Evolutionary conservation across 2,888 invertebrate species (phyloP).

Genomic region (Idaea dimidiata): DNA sequence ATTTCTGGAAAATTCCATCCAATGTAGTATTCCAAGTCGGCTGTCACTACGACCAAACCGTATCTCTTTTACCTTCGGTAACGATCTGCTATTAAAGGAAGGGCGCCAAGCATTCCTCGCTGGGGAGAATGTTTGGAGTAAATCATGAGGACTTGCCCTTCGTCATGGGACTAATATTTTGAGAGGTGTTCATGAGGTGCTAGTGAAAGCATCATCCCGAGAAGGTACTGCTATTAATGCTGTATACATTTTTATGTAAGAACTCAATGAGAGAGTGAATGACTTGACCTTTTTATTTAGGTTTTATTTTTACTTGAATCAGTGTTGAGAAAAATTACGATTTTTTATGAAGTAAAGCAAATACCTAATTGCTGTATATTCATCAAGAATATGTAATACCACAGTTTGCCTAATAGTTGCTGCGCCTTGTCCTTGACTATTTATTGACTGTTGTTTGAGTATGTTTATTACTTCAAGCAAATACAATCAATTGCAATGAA

Average conservation of each 20-base stretch:
- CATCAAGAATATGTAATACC: neutral
- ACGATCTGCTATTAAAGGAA: conserved; percentile 53
- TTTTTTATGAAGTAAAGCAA: neutral
- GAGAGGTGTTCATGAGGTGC: neutral
- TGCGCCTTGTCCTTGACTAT: too few species aligned
- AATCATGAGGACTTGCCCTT: conserved; percentile 34
- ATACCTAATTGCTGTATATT: neutral
- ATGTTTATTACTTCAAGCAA: too few species aligned
- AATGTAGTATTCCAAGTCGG: neutral
- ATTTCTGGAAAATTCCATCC: neutral
- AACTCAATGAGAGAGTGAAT: neutral
- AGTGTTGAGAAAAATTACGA: neutral
- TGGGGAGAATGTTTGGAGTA: conserved; percentile 47
- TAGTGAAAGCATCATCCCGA: conserved; percentile 2
- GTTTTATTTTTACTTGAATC: neutral
- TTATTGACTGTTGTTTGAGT: too few species aligned
- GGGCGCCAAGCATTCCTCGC: conserved; percentile 39
- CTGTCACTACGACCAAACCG: conserved; percentile 8
- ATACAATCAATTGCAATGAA: too few species aligned
- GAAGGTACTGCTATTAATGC: conserved; percentile 12
- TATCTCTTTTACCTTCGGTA: conserved; percentile 42
- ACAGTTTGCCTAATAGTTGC: too few species aligned
- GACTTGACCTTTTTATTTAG: neutral
- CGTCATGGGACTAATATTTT: conserved; percentile 18
- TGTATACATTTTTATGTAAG: conserved; percentile 6